These are phyloP conservation scores for Macheiramphus alcinus DNA, from an alignment of 2,113 vertebrate genomes.

Conservation along the genomic window DNA sequence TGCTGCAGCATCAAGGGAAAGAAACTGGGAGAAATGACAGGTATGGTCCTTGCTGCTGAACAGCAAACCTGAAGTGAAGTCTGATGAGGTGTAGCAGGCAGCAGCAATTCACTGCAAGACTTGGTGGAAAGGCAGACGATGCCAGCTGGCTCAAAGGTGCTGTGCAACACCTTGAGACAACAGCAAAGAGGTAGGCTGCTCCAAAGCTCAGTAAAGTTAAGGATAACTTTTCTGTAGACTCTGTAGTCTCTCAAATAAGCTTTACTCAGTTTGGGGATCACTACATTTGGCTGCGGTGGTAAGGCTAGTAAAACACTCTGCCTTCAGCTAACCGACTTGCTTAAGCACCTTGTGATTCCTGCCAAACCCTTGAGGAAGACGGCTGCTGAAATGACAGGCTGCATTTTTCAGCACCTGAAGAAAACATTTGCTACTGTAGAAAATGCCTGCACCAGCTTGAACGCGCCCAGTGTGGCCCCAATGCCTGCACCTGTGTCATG, in stretches of 20 bases:
- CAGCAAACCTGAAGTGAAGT: background rate
- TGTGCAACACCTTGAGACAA: background rate
- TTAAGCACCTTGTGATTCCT: background rate
- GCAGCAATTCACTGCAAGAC: background rate
- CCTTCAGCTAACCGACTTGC: background rate
- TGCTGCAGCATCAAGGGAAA: background rate
- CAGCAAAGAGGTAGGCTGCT: background rate
- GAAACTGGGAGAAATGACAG: background rate
- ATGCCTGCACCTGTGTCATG: background rate
- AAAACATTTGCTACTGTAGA: background rate
- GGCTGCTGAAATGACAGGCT: background rate
- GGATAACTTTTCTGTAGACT: background rate
- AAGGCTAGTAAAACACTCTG: background rate
- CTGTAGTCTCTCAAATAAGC: background rate
- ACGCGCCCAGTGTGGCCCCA: rapidly evolving
- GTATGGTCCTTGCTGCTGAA: background rate
- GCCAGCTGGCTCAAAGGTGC: background rate
- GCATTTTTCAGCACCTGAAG: background rate
- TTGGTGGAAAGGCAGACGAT: background rate
- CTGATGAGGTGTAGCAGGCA: background rate
- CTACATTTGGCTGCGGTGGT: background rate
- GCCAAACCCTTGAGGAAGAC: background rate
- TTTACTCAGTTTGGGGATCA: background rate
- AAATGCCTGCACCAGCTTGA: background rate
- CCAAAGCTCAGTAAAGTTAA: rapidly evolving